Evolutionary conservation across 2,113 vertebrate species (phyloP), one percentile per base, ranked within the genome.

Genomic region (Beaufortia kweichowensis): DNA sequence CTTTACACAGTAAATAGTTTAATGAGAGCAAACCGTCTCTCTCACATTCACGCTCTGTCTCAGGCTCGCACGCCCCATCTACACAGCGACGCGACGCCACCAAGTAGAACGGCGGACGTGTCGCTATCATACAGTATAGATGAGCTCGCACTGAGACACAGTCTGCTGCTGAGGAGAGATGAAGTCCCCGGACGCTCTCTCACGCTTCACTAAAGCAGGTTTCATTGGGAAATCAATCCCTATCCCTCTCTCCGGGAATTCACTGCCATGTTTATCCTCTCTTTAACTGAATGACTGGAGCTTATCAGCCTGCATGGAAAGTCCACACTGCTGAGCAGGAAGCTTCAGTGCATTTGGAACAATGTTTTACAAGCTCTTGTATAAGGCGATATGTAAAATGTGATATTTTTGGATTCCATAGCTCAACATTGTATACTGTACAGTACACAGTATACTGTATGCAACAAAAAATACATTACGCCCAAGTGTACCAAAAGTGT

Each of bases 161-260:
- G 56, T 62, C 66, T 70, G 35, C 23, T 11, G 17, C 24, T 29
- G 64, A 63, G 33, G 31, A 70, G 57, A 33, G 39, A 60, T 48
- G 63, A 66, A 56, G 48, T 53, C 46, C 43, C 23, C 57, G 26
- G 35, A 61, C n/a, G 61, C 56, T 46, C 31, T 57, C 70, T 74
- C 70, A 61, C 24, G 39, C 70, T 73, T 19, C 26, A 48, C 39
- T 74, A 74, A 74, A 61, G 70, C 24, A 21, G 39, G 70, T 61
- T 74, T 74, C 70, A 74, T 39, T 19, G 12, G 70, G 70, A 74
- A 61, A 74, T 74, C 70, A 74, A 74, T 74, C 70, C 70, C 56
- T 61, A 48, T 74, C 56, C 33, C 26, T 15, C 70, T 61, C 70
- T 74, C 26, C 0, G 26, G 70, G 70, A 74, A 31, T 74, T 29